Evolutionary conservation across 2,888 invertebrate genomes (phyloP).

Genomic region (Mycalesis mineus): DNA sequence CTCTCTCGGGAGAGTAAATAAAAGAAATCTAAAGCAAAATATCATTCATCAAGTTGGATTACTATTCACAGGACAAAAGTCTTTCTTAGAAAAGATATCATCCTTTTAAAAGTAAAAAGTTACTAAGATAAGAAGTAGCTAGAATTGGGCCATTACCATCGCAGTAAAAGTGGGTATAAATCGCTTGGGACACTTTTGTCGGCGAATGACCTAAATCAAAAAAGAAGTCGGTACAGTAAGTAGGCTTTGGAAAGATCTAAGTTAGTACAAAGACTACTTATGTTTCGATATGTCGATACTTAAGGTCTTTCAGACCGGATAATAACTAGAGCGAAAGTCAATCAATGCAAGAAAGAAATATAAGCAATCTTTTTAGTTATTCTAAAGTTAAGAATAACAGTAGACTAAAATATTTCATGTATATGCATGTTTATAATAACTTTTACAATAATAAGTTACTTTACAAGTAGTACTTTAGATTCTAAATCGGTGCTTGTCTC

Average conservation of each 20-base stretch:
- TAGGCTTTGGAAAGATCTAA: slow-evolving; percentile 35
- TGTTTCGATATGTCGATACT: too few species aligned
- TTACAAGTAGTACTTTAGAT: too few species aligned
- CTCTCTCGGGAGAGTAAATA: too few species aligned
- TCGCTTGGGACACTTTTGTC: slow-evolving; percentile 62
- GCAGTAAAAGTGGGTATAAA: slow-evolving; percentile 76
- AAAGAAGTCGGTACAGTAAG: slow-evolving; percentile 44
- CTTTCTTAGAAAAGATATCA: background rate
- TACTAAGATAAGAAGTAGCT: slow-evolving; percentile 52
- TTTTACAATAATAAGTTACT: too few species aligned
- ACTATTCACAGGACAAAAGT: background rate
- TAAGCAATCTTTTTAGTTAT: too few species aligned
- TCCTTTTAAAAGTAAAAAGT: slow-evolving; percentile 27
- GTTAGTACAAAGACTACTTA: slow-evolving; percentile 30
- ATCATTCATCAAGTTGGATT: background rate
- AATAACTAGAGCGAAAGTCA: background rate
- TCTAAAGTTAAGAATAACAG: too few species aligned
- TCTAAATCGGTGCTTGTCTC: too few species aligned
- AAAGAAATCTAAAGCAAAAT: background rate
- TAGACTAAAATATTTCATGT: too few species aligned
- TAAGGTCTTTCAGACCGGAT: background rate
- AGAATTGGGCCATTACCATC: slow-evolving; percentile 72
- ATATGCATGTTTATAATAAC: too few species aligned
- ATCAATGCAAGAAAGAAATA: too few species aligned
- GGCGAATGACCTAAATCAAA: slow-evolving; percentile 66